Percentiles rank a stretch among this genome's conserved stretches.
phyloP scores from a whole-genome alignment of 2,888 invertebrate genomes.

The Epinotia ramella region DNA sequence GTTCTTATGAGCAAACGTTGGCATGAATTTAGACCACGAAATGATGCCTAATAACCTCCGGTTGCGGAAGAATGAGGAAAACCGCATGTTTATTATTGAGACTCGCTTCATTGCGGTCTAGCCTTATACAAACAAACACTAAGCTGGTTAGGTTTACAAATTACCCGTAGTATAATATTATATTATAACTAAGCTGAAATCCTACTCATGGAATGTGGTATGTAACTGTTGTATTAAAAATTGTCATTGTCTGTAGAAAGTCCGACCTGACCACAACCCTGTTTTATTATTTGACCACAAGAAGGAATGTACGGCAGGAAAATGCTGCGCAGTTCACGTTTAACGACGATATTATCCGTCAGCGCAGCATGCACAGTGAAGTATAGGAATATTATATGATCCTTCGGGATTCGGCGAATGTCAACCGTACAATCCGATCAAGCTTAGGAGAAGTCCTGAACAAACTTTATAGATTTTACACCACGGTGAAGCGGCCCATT shows the following conservation, averaged over 20 bases:
- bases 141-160: conserved; percentile 2
- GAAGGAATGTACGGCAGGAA: not conserved
- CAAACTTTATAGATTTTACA: too few relatives aligned
- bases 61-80: conserved; percentile 24
- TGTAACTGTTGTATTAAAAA: not conserved
- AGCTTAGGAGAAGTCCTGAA: too few relatives aligned
- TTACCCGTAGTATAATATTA: not conserved
- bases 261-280: not conserved
- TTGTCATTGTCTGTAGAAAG: not conserved
- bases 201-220: not conserved
- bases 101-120: conserved; percentile 3
- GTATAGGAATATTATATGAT: too few relatives aligned
- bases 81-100: conserved; percentile 35
- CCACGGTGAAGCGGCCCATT: too few relatives aligned
- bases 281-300: not conserved
- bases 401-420: too few relatives aligned
- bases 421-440: too few relatives aligned
- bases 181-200: not conserved
- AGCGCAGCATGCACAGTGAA: too few relatives aligned
- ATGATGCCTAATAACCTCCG: not conserved
- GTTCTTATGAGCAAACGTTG: not conserved
- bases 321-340: not conserved
- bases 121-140: conserved; percentile 34
- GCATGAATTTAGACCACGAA: conserved; percentile 9
- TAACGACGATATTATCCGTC: too few relatives aligned